These are phyloP conservation scores for Plagodis pulveraria DNA, from an alignment of 2,888 invertebrate species.

Conservation along the genomic window DNA sequence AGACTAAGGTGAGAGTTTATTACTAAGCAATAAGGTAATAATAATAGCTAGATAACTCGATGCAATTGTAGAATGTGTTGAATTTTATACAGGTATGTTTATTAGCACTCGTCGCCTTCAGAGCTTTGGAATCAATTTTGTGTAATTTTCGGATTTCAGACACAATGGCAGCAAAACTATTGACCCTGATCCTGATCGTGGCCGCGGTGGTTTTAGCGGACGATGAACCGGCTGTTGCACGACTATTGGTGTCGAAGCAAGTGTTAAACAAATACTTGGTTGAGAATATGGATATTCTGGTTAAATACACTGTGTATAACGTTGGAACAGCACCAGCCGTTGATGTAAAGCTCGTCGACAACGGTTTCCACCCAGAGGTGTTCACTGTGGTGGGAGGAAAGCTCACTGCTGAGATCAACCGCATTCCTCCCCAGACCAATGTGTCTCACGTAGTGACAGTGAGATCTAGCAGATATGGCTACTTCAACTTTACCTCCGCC, in stretches of 20 bases:
- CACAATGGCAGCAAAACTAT: slow-evolving; percentile 74
- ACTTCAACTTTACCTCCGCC: slow-evolving; percentile 98
- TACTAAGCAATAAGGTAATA: too few species aligned
- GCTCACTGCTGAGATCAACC: slow-evolving; percentile 91
- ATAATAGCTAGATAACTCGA: too few species aligned
- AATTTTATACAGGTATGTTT: too few species aligned
- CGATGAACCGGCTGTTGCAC: slow-evolving; percentile 91
- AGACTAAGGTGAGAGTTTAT: slow-evolving; percentile 45
- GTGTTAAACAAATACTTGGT: slow-evolving; percentile 98
- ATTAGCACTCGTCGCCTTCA: slow-evolving; percentile 8
- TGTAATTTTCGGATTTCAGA: slow-evolving; percentile 52
- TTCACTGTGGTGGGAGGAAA: slow-evolving; percentile 96
- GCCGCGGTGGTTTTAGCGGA: slow-evolving; percentile 80
- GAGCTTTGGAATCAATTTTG: not conserved
- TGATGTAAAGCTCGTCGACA: slow-evolving; percentile 94
- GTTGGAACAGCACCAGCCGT: slow-evolving; percentile 96
- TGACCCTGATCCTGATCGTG: slow-evolving; percentile 75
- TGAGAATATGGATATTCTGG: slow-evolving; percentile 97
- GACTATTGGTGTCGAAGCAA: slow-evolving; percentile 95
- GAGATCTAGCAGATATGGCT: slow-evolving; percentile 94
- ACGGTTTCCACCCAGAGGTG: slow-evolving; percentile 95
- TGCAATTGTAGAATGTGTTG: too few species aligned
- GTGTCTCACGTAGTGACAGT: slow-evolving; percentile 97
- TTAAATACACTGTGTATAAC: slow-evolving; percentile 97
- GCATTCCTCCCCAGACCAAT: slow-evolving; percentile 97